Evolutionary conservation across 1,140 invertebrate genomes (phyloP).

Genomic region (Akabosia matsudoensis): DNA sequence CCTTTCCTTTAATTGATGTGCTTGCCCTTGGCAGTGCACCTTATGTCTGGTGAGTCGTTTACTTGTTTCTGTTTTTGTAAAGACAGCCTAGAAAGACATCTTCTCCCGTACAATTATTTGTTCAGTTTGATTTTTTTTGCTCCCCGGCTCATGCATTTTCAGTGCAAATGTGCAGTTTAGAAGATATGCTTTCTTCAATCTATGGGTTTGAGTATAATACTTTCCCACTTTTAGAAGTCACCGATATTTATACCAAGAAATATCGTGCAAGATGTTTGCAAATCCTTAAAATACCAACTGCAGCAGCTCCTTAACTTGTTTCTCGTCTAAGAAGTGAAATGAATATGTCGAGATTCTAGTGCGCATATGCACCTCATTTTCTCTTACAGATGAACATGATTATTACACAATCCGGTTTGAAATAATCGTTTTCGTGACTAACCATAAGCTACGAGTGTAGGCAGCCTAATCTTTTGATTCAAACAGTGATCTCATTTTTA

Average conservation of each 20-base stretch:
- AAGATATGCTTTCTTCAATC: too few species aligned
- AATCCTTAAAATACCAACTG: too few species aligned
- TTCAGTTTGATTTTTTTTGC: too few species aligned
- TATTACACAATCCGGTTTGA: constrained; percentile 23
- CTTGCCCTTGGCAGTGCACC: neutral
- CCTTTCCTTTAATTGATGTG: constrained; percentile 11
- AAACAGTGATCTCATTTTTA: neutral
- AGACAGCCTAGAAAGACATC: neutral
- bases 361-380: neutral
- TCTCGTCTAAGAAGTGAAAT: too few species aligned
- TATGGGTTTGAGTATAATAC: too few species aligned
- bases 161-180: too few species aligned
- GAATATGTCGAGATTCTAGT: constrained; percentile 22
- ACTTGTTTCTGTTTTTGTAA: neutral
- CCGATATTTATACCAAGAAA: neutral
- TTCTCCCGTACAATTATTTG: neutral
- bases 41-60: neutral
- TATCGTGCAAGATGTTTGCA: neutral
- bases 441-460: neutral
- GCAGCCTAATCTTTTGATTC: constrained; percentile 5
- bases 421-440: constrained; percentile 23
- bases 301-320: too few species aligned
- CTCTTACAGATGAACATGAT: constrained; percentile 1
- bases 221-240: too few species aligned
- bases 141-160: too few species aligned